Conservation (phyloP, 2,113 vertebrate species). For the Lagopus leucura region DNA sequence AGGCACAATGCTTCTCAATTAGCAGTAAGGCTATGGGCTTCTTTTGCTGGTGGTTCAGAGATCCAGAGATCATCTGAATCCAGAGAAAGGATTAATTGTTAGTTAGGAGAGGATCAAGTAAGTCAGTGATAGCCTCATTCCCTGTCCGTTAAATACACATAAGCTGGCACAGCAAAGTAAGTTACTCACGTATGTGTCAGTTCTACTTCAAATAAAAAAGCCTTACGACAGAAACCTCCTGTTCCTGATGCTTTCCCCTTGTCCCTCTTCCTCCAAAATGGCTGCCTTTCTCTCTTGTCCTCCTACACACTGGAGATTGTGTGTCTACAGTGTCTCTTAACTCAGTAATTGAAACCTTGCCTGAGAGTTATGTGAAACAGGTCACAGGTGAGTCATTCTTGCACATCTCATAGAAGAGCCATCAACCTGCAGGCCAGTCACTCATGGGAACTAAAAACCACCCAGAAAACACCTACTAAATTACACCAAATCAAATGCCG, state of each 20-base stretch:
- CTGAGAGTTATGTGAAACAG: neutral
- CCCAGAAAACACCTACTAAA: constrained; percentile 20
- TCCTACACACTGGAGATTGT: neutral
- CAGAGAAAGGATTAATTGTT: neutral
- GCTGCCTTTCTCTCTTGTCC: neutral
- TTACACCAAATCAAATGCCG: neutral
- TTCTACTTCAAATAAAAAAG: neutral
- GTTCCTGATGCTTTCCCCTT: neutral
- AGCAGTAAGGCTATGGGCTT: neutral
- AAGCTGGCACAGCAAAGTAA: neutral
- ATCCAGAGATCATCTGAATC: neutral
- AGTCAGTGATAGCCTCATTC: neutral
- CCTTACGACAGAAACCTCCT: neutral
- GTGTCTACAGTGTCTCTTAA: constrained; percentile 32
- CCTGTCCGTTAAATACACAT: neutral
- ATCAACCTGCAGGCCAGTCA: neutral
- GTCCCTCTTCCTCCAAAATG: neutral
- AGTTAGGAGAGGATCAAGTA: neutral
- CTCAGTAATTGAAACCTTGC: constrained; percentile 18
- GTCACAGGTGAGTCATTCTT: constrained; percentile 9
- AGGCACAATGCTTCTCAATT: neutral
- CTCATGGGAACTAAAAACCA: neutral
- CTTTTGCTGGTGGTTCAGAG: neutral
- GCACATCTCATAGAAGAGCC: neutral
- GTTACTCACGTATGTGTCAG: neutral